Evolutionary conservation across 2,797 vertebrate species (phyloP).

Genomic region (Diglossa cyanea): DNA sequence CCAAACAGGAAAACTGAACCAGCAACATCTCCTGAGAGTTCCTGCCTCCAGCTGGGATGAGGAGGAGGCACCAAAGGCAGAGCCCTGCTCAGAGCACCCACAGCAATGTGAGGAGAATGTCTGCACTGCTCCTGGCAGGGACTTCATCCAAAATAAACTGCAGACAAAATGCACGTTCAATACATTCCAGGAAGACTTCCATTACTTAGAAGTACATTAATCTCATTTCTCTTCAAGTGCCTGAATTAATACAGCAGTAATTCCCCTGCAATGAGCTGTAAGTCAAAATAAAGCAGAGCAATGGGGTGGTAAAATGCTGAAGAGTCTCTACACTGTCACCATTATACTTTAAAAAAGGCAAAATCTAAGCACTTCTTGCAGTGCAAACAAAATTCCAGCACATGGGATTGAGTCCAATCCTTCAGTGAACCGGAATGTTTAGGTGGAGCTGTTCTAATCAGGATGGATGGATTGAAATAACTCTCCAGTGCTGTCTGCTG

Average conservation of each 20-base stretch:
- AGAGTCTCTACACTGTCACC: background rate
- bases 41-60: background rate
- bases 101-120: fast-evolving
- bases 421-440: background rate
- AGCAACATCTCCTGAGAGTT: background rate
- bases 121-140: background rate
- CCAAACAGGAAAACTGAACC: constrained; percentile 12
- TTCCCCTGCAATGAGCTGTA: background rate
- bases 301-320: background rate
- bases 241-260: background rate
- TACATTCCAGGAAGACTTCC: background rate
- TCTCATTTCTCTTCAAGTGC: background rate
- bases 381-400: background rate
- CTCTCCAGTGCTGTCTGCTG: background rate
- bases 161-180: background rate
- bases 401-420: background rate
- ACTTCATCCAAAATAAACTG: background rate
- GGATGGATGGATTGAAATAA: background rate
- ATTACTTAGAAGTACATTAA: background rate
- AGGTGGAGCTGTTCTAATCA: background rate
- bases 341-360: background rate
- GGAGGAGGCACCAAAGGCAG: background rate
- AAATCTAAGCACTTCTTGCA: background rate
- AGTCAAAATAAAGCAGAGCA: background rate
- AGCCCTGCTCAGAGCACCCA: background rate